These are phyloP conservation scores for Pao palembangensis DNA, from an alignment of 2,113 vertebrate genomes.

Conservation along the genomic window DNA sequence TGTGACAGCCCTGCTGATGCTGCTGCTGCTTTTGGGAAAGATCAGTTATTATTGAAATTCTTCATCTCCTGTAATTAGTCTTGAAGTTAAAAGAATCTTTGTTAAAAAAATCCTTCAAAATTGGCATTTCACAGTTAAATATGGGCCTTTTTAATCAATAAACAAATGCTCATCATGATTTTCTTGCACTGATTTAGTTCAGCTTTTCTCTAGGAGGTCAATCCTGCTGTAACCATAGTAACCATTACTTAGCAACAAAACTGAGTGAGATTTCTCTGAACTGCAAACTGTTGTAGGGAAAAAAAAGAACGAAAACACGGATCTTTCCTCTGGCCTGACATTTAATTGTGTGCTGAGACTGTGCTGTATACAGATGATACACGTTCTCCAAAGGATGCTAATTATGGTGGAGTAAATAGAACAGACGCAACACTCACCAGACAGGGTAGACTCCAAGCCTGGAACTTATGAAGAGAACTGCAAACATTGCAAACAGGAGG, in stretches of 20 bases:
- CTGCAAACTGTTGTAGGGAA: slow-evolving; percentile 29
- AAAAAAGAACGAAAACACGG: slow-evolving; percentile 8
- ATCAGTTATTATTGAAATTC: slow-evolving; percentile 9
- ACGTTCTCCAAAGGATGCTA: slow-evolving; percentile 9
- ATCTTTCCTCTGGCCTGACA: too few relatives aligned
- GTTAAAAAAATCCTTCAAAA: neutral
- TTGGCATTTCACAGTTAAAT: neutral
- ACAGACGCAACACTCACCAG: slow-evolving; percentile 80
- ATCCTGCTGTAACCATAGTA: slow-evolving; percentile 74
- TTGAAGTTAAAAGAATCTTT: slow-evolving; percentile 8
- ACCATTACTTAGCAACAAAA: slow-evolving; percentile 75
- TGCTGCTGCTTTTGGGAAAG: too few relatives aligned
- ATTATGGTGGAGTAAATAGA: slow-evolving; percentile 7
- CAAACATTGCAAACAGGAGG: slow-evolving; percentile 92
- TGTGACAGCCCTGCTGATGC: slow-evolving; percentile 6
- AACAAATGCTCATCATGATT: neutral
- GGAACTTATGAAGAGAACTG: slow-evolving; percentile 89
- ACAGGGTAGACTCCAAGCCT: slow-evolving; percentile 91
- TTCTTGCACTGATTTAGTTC: slow-evolving; percentile 39
- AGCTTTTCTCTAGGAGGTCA: slow-evolving; percentile 49
- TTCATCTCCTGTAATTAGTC: slow-evolving; percentile 10
- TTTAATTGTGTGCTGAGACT: neutral
- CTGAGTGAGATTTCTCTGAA: slow-evolving; percentile 56
- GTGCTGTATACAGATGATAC: slow-evolving; percentile 4
- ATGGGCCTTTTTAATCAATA: neutral